phyloP scores from a whole-genome alignment of 2,113 vertebrate genomes.

The Pluvialis apricaria region DNA sequence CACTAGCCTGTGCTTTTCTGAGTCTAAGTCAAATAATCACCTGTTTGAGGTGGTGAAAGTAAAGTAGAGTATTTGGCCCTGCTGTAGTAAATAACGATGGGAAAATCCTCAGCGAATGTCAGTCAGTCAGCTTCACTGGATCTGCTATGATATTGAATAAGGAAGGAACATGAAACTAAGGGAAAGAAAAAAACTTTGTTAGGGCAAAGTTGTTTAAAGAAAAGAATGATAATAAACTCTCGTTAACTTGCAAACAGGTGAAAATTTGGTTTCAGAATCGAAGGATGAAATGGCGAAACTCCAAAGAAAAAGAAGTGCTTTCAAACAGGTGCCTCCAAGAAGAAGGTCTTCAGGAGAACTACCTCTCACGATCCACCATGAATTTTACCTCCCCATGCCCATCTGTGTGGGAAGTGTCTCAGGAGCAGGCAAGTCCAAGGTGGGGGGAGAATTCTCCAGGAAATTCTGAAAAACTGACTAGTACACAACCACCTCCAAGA shows the following conservation, averaged over 20 bases:
- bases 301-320: conserved; percentile 91
- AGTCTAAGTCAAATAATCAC: neutral
- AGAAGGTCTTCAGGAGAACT: conserved; percentile 68
- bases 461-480: conserved; percentile 58
- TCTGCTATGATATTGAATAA: neutral
- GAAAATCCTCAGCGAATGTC: neutral
- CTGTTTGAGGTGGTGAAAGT: neutral
- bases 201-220: neutral
- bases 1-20: neutral
- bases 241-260: conserved; percentile 78
- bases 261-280: conserved; percentile 99
- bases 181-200: neutral
- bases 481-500: neutral
- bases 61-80: neutral
- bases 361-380: conserved; percentile 56
- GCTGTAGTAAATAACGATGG: neutral
- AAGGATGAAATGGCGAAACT: conserved; percentile 98
- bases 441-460: conserved; percentile 70
- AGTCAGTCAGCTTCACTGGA: neutral
- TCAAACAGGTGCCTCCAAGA: conserved; percentile 72
- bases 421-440: conserved; percentile 52
- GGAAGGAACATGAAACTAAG: neutral
- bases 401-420: conserved; percentile 67
- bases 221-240: conserved; percentile 17
- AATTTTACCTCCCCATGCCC: conserved; percentile 55